Percentiles rank a stretch among this genome's conserved stretches.
Evolutionary conservation across 2,888 invertebrate genomes (phyloP).

Genomic region (Drosophila merina): DNA sequence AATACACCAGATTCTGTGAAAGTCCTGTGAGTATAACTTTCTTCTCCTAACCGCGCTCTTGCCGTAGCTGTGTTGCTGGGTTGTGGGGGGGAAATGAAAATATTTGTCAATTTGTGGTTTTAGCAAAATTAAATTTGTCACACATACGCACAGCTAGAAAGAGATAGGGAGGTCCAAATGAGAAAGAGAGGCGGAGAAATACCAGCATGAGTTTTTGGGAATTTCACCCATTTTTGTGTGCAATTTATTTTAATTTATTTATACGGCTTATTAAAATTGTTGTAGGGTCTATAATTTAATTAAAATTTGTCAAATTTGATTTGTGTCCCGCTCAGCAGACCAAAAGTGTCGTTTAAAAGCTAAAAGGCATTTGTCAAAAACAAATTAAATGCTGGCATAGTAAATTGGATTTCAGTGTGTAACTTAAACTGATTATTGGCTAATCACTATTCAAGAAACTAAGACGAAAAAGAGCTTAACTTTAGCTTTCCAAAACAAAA

Average conservation of each 20-base stretch:
- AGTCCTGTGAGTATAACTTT: slow-evolving; percentile 21
- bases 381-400: slow-evolving; percentile 25
- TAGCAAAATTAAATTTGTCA: slow-evolving; percentile 74
- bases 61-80: slow-evolving; percentile 35
- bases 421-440: slow-evolving; percentile 21
- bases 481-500: no score
- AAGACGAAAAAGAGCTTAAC: neutral
- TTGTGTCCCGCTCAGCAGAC: slow-evolving; percentile 29
- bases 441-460: neutral
- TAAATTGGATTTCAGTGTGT: neutral
- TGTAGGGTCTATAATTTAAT: slow-evolving; percentile 69
- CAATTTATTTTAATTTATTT: slow-evolving; percentile 67
- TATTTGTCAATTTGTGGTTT: slow-evolving; percentile 78
- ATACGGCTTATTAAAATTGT: slow-evolving; percentile 73
- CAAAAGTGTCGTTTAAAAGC: slow-evolving; percentile 25
- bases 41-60: slow-evolving; percentile 9
- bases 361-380: slow-evolving; percentile 30
- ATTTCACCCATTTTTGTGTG: slow-evolving; percentile 24
- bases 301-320: slow-evolving; percentile 72
- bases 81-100: slow-evolving; percentile 64
- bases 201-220: slow-evolving; percentile 18
- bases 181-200: neutral
- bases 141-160: slow-evolving; percentile 16
- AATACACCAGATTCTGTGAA: slow-evolving; percentile 51
- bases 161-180: neutral